Evolutionary conservation across 2,113 vertebrate species (phyloP).

Genomic region (Charina bottae): DNA sequence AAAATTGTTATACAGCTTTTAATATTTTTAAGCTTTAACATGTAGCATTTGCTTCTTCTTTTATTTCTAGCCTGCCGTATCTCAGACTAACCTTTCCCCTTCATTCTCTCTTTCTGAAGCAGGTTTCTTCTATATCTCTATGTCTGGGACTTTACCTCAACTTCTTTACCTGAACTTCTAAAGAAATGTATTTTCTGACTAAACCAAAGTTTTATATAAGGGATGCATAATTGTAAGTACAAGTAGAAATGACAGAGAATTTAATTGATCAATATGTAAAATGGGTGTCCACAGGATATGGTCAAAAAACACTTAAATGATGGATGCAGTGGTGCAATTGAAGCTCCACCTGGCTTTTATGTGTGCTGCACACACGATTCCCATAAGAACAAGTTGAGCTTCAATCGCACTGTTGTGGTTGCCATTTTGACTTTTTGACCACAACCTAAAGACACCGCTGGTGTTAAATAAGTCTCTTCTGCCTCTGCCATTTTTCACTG

Average conservation of each 20-base stretch:
- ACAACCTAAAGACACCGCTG: background rate
- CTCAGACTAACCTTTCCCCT: constrained; percentile 69
- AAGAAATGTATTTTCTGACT: constrained; percentile 78
- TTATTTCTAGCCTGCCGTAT: constrained; percentile 50
- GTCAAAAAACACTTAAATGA: background rate
- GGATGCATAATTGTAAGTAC: constrained; percentile 79
- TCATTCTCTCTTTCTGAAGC: constrained; percentile 76
- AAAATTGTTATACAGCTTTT: background rate
- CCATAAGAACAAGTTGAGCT: background rate
- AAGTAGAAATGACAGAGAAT: constrained; percentile 54
- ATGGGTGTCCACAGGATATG: background rate
- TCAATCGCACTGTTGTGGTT: background rate
- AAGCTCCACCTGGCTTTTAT: background rate
- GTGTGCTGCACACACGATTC: background rate
- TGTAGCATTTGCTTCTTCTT: constrained; percentile 40
- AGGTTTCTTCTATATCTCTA: constrained; percentile 77
- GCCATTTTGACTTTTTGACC: background rate
- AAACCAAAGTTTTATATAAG: constrained; percentile 76
- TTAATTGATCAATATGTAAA: constrained; percentile 22
- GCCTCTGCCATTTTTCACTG: constrained; percentile 5
- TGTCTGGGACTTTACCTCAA: constrained; percentile 78
- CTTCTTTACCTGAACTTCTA: constrained; percentile 78
- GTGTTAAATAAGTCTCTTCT: background rate
- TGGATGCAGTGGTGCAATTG: background rate
- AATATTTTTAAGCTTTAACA: constrained; percentile 20